Evolutionary conservation across 1,140 invertebrate species (phyloP), one percentile per base, ranked within the genome.

Genomic region (Oedothorax gibbosus): DNA sequence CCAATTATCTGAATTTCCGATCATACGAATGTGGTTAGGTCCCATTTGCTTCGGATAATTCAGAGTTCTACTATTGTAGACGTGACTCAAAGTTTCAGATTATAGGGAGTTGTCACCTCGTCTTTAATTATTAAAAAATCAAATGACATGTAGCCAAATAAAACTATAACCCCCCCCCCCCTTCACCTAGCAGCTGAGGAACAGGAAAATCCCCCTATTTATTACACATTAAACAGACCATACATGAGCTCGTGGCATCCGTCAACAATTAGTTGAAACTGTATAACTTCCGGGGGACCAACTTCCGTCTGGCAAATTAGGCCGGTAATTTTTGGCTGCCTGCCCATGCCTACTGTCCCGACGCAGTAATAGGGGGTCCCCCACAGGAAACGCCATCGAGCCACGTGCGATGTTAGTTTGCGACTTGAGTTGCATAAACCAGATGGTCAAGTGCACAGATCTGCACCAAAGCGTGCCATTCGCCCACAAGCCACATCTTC

Each of bases 271-370:
- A 60, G 7, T 20, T 49, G 50, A 71, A 54, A 71, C 68, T 53
- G 50, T 71, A 60, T 75, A 49, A 57, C 21, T 75, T 75, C 72
- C 72, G 72, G 72, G 54, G 21, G 14, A 7, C 60, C 14, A 64
- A 60, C 3, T 56, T 77, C 21, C 7, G 57, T 51, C n/a, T 65
- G 15, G 57, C 57, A 35, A 62, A 77, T 77, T 65, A 77, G 11
- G 21, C 54, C 49, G 12, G 20, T 64, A 62, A 64, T 77, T 77
- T 77, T 57, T 65, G 60, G 57, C 60, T 75, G 72, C 72, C 49
- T 75, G 54, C 72, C 54, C 72, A 57, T 75, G 54, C 72, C 56
- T 75, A 60, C 56, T 75, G 72, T 21, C 56, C 21, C 72, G 60
- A 21, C 60, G 18, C 49, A 64, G 62, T 64, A 51, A 64, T 65